These are phyloP conservation scores for Unio pictorum DNA, from an alignment of 2,888 invertebrate genomes.

Conservation along the genomic window DNA sequence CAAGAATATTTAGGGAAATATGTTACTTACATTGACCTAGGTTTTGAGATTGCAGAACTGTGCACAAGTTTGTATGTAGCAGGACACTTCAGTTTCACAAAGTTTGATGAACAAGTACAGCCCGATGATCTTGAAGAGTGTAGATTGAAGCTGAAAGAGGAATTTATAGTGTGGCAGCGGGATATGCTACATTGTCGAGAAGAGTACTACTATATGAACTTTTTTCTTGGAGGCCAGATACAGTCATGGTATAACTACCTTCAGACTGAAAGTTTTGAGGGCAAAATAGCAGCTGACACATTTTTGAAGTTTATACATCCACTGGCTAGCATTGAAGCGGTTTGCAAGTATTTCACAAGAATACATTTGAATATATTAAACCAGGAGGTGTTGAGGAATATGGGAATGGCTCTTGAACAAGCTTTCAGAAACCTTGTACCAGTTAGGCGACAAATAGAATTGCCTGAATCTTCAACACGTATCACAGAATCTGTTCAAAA, in stretches of 20 bases:
- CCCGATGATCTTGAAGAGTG: conserved; percentile 8
- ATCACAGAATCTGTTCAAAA: conserved; percentile 32
- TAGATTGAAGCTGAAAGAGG: conserved; percentile 3
- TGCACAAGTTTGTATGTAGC: conserved; percentile 7
- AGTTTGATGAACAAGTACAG: conserved; percentile 5
- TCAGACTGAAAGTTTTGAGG: conserved; percentile 5
- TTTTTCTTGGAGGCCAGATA: conserved; percentile 34
- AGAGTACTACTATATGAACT: conserved; percentile 32
- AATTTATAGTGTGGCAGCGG: conserved; percentile 26
- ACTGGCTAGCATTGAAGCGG: no score
- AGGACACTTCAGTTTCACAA: conserved; percentile 15
- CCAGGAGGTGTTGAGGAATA: conserved; percentile 5
- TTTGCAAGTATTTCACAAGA: no score
- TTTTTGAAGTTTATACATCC: conserved; percentile 36
- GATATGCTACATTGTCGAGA: conserved; percentile 15
- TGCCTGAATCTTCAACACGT: conserved; percentile 6
- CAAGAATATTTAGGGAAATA: conserved; percentile 9
- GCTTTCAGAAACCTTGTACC: conserved; percentile 14
- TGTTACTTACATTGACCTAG: conserved; percentile 10
- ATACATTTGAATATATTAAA: background rate
- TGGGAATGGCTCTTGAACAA: conserved; percentile 22
- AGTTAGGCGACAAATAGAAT: conserved; percentile 10
- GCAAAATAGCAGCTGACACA: conserved; percentile 8
- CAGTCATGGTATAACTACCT: conserved; percentile 28
- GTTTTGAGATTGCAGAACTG: conserved; percentile 16